A percentile compares a stretch with the other conserved stretches of the same genome.
These are phyloP conservation scores for Psephotus haematonotus DNA, from an alignment of 2,113 vertebrate genomes.

Conservation along the genomic window DNA sequence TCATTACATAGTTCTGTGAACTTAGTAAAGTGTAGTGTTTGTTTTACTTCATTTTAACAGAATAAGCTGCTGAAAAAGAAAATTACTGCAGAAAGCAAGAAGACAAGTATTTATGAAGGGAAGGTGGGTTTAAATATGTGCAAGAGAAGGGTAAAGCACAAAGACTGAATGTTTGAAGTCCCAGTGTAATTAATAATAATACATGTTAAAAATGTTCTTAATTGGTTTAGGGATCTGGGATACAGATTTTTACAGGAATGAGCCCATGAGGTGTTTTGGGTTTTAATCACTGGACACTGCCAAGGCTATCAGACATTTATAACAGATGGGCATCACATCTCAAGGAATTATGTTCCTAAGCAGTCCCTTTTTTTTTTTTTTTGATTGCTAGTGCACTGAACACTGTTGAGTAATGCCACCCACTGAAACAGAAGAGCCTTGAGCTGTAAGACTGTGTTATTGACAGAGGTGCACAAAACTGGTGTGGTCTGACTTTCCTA, in stretches of 20 bases:
- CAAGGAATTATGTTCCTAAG: neutral
- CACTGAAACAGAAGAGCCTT: neutral
- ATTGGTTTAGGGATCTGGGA: neutral
- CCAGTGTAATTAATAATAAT: neutral
- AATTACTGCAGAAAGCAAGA: constrained; percentile 77
- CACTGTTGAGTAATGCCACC: neutral
- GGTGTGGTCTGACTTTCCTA: neutral
- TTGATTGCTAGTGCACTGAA: neutral
- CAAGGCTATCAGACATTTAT: neutral
- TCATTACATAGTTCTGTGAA: neutral
- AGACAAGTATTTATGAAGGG: constrained; percentile 75
- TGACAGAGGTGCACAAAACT: neutral
- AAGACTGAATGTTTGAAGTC: neutral
- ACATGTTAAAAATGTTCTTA: neutral
- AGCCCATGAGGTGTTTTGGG: neutral
- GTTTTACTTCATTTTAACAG: constrained; percentile 71
- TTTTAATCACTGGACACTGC: neutral
- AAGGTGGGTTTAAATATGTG: constrained; percentile 32
- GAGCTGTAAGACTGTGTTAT: neutral
- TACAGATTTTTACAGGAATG: neutral
- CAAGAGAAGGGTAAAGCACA: neutral
- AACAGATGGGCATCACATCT: neutral
- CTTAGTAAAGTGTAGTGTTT: neutral
- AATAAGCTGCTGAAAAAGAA: constrained; percentile 86
- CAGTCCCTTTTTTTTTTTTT: neutral